Conservation (phyloP, 2,888 invertebrate species). For the Drosophila ustulata region DNA sequence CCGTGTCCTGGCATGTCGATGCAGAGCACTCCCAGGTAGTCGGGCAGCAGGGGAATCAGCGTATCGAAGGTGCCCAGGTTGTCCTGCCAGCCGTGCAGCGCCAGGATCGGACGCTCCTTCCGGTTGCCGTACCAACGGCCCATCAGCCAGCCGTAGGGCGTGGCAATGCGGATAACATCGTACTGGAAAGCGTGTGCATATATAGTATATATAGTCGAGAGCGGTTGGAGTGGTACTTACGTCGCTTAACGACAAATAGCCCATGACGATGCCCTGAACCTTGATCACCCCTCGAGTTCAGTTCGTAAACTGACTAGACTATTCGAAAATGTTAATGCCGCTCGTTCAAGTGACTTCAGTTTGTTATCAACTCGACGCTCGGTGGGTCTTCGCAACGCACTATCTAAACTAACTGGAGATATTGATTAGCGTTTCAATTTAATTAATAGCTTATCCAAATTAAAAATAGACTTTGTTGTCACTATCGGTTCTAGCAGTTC, state of each 20-base stretch:
- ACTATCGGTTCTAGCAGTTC: background rate
- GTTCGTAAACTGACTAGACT: background rate
- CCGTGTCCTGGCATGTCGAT: conserved; percentile 90
- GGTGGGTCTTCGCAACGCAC: background rate
- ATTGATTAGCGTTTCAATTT: background rate
- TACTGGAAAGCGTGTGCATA: conserved; percentile 64
- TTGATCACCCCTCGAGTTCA: conserved; percentile 3
- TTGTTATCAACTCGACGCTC: background rate
- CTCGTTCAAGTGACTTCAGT: background rate
- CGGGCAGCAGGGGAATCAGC: conserved; percentile 87
- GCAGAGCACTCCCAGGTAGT: conserved; percentile 86
- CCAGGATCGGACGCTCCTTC: conserved; percentile 88
- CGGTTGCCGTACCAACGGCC: conserved; percentile 90
- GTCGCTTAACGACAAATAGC: conserved; percentile 16
- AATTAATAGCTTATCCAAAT: conserved; percentile 12
- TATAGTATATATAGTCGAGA: too few species aligned
- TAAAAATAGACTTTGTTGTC: background rate
- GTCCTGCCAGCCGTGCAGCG: conserved; percentile 91
- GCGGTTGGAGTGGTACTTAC: conserved; percentile 1
- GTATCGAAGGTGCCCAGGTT: conserved; percentile 90
- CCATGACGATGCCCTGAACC: conserved; percentile 31
- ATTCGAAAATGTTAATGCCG: background rate
- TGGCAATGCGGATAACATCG: conserved; percentile 88
- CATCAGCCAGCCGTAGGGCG: conserved; percentile 89
- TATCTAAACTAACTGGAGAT: conserved; percentile 4